These are phyloP conservation scores for Apamea monoglypha DNA, from an alignment of 2,888 invertebrate genomes.

Conservation along the genomic window DNA sequence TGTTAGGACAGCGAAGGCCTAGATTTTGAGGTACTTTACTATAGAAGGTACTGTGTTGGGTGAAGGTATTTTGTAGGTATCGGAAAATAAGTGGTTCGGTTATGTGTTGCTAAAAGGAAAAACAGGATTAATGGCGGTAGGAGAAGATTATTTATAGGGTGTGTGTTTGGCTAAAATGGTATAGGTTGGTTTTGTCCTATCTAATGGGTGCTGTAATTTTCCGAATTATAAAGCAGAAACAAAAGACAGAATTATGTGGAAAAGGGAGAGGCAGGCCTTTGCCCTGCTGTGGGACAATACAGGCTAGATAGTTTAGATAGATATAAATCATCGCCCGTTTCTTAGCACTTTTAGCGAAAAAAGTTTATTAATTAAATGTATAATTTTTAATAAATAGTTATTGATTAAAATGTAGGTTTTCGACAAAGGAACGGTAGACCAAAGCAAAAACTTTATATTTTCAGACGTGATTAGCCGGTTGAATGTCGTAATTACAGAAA, in stretches of 20 bases:
- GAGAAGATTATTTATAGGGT: constrained; percentile 30
- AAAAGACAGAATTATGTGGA: too few relatives aligned
- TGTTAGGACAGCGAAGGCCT: constrained; percentile 65
- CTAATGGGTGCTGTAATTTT: not conserved
- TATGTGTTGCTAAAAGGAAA: constrained; percentile 42
- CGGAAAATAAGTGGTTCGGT: constrained; percentile 41
- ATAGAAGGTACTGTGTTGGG: constrained; percentile 31
- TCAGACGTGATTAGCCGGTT: not conserved
- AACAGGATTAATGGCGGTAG: constrained; percentile 32
- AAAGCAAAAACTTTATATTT: too few relatives aligned
- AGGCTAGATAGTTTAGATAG: too few relatives aligned
- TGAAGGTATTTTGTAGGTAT: constrained; percentile 45
- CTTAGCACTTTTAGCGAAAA: not conserved
- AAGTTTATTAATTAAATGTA: not conserved
- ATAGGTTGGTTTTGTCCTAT: not conserved
- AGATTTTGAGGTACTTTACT: constrained; percentile 67
- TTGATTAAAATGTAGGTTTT: not conserved
- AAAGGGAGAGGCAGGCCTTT: too few relatives aligned
- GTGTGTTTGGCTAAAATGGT: not conserved
- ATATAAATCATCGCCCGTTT: not conserved
- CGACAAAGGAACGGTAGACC: not conserved
- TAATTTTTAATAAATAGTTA: not conserved
- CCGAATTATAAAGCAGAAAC: not conserved
- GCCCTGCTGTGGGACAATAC: too few relatives aligned
- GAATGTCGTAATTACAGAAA: not conserved